These are phyloP conservation scores for Coptodon bakossiorum DNA, from an alignment of 2,113 vertebrate species.

Conservation along the genomic window DNA sequence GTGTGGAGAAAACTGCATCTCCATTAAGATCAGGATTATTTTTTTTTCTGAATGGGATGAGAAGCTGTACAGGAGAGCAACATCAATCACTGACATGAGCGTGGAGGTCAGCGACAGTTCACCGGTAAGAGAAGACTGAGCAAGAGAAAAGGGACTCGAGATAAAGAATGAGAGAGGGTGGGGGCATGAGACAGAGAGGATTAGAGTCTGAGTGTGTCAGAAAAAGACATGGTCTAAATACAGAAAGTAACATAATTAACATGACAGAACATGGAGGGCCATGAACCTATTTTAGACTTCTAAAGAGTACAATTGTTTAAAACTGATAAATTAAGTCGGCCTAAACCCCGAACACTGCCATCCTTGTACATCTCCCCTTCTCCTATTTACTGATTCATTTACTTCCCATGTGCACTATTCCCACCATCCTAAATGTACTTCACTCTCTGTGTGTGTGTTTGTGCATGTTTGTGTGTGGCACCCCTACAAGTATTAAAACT, in stretches of 20 bases:
- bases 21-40: not conserved
- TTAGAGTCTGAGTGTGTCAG: not conserved
- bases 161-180: not conserved
- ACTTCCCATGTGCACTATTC: not conserved
- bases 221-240: not conserved
- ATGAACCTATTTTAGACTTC: not conserved
- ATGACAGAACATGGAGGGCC: not conserved
- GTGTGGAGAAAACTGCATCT: not conserved
- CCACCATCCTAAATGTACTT: not conserved
- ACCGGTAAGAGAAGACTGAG: slow-evolving; percentile 5
- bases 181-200: not conserved
- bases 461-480: not conserved
- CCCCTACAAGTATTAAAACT: not conserved
- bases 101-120: slow-evolving; percentile 50
- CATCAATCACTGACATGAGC: slow-evolving; percentile 50
- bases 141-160: not conserved
- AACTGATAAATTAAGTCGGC: not conserved
- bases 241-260: not conserved
- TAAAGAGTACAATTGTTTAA: not conserved
- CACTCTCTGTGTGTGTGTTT: not conserved
- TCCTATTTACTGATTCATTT: not conserved
- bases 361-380: not conserved
- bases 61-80: slow-evolving; percentile 1
- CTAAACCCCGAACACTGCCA: not conserved
- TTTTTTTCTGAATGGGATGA: slow-evolving; percentile 34